Percentiles rank a stretch among this genome's conserved stretches.
Evolutionary conservation across 2,113 vertebrate genomes (phyloP).

Genomic region (Chaetodon auriga): DNA sequence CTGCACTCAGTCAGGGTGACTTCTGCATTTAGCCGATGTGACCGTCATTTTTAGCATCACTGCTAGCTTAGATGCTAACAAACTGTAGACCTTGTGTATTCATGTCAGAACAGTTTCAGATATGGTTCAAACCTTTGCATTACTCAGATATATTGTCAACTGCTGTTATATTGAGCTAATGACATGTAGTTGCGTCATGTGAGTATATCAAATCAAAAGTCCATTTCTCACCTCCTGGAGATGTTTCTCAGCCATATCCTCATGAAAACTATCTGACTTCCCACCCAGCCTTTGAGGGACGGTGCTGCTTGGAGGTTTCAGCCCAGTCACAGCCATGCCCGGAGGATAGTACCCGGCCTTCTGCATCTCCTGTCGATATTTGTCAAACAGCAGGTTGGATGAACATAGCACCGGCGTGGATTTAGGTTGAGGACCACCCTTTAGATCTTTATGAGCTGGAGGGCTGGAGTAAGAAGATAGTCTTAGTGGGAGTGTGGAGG

Average conservation of each 20-base stretch:
- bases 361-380: slow-evolving; percentile 91
- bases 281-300: slow-evolving; percentile 83
- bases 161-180: too few species aligned
- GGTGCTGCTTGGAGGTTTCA: slow-evolving; percentile 84
- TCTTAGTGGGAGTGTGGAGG: slow-evolving; percentile 78
- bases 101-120: neutral
- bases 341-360: slow-evolving; percentile 87
- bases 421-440: slow-evolving; percentile 77
- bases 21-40: neutral
- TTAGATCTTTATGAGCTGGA: slow-evolving; percentile 81
- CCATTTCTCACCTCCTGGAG: slow-evolving; percentile 73
- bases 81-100: neutral
- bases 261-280: slow-evolving; percentile 87
- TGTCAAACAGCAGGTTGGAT: slow-evolving; percentile 87
- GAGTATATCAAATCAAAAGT: neutral
- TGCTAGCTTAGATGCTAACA: neutral
- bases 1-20: too few species aligned
- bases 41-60: neutral
- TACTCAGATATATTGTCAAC: neutral
- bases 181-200: neutral
- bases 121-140: neutral
- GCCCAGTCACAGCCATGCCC: slow-evolving; percentile 85
- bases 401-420: slow-evolving; percentile 71
- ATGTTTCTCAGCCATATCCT: slow-evolving; percentile 83
- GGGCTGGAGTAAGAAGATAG: slow-evolving; percentile 77